phyloP scores from a whole-genome alignment of 2,113 vertebrate species.

The Amblyornis subalaris region DNA sequence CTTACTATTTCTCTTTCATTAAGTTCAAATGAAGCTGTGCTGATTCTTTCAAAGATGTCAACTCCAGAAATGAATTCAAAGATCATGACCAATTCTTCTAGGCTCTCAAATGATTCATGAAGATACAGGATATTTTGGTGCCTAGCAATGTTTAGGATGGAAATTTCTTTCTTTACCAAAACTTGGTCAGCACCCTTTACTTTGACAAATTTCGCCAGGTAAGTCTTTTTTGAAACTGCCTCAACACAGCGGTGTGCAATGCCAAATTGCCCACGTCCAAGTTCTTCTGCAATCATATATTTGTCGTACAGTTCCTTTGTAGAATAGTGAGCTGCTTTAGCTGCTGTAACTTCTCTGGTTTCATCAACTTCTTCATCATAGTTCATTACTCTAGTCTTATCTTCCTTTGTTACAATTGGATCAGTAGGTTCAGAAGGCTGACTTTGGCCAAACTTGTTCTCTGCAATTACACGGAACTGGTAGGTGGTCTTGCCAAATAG shows the following conservation, averaged over 20 bases:
- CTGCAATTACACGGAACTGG: slow-evolving; percentile 94
- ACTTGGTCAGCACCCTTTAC: slow-evolving; percentile 95
- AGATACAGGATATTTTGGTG: slow-evolving; percentile 88
- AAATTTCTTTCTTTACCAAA: slow-evolving; percentile 95
- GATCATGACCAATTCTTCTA: slow-evolving; percentile 95
- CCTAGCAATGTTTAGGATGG: slow-evolving; percentile 86
- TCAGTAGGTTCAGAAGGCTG: slow-evolving; percentile 90
- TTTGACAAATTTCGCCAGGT: slow-evolving; percentile 96
- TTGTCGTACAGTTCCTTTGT: slow-evolving; percentile 89
- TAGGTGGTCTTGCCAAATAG: slow-evolving; percentile 97
- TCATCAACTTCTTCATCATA: slow-evolving; percentile 97
- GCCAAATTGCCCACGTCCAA: slow-evolving; percentile 92
- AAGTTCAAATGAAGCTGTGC: slow-evolving; percentile 86
- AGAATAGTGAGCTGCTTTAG: slow-evolving; percentile 84
- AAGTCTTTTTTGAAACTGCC: slow-evolving; percentile 90
- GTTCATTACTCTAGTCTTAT: slow-evolving; percentile 90
- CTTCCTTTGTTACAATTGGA: slow-evolving; percentile 93
- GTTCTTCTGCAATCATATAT: slow-evolving; percentile 95
- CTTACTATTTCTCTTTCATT: slow-evolving; percentile 88
- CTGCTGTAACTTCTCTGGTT: slow-evolving; percentile 72
- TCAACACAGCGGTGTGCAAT: slow-evolving; percentile 92
- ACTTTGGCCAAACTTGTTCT: slow-evolving; percentile 97
- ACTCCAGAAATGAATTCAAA: slow-evolving; percentile 94
- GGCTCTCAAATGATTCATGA: slow-evolving; percentile 92
- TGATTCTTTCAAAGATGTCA: slow-evolving; percentile 94